Evolutionary conservation across 2,888 invertebrate genomes (phyloP), one percentile per base, ranked within the genome.

Genomic region (Chrysomela aeneicollis): DNA sequence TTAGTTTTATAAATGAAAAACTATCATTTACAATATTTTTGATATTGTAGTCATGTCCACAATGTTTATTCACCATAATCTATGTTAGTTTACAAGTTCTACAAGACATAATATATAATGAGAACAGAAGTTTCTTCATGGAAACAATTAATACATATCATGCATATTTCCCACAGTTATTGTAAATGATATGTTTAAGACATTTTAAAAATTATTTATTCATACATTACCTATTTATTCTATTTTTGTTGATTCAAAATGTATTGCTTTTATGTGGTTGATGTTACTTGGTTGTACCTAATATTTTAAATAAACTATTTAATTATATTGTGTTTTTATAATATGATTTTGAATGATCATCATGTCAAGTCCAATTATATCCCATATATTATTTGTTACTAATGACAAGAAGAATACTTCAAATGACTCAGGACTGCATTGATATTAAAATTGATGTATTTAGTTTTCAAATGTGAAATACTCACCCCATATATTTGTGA

Each of bases 271-370:
- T 72, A 73, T 79, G 78, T 80, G 78, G 78, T 80, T 79, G 78
- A 78, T 78, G 79, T 80, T 81, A 77, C 72, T 78, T 77, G 75
- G 77, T 77, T 74, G 78, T 81, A 81, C 76, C 77, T 78, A 78
- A 79, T 80, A 81, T 81, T 81, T 81, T 81, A 80, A 80, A 80
- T 80, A 79, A 79, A 80, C 76, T 74, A 73, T 75, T 53, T 57
- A 46, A 57, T 42, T 57, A 57, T 57, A 46, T 26, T 6, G 26
- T 5, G n/a, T n/a, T n/a, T 30, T 18, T 6, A 35, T 6, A 35
- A 35, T 35, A n/a, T n/a, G n/a, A n/a, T n/a, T n/a, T n/a, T n/a
- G n/a, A n/a, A n/a, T n/a, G n/a, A n/a, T n/a, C n/a, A n/a, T n/a
- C 8, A 35, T 35, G 35, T 35, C 35, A 10, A 9, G 10, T 9